Base-by-base conservation (phyloP, 2,113 vertebrate species). In the Gallinago paraguaiae region DNA sequence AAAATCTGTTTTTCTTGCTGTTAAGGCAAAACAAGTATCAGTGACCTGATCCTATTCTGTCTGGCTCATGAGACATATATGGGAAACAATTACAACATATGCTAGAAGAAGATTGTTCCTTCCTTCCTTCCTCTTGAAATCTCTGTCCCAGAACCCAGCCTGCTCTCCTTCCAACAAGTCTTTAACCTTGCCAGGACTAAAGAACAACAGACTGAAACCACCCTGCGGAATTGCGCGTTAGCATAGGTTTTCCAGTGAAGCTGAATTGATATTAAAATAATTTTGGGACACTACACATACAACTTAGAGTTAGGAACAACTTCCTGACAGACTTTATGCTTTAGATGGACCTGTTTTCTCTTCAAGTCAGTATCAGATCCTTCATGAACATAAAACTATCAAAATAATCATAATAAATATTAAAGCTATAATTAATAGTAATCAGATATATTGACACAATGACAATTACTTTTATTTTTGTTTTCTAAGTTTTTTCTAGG, bases 41-140 rank as follows among this genome's bases (percentile, higher is more conserved):
- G 16, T 85, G 81, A 93, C 51, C 65, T 93, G 90, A 84, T 91
- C 65, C 65, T 91, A 43, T 89, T 93, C 74, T 65, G 64, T 94
- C 83, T 91, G 48, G 30, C 33, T 79, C 48, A 30, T 56, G 35
- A 84, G 35, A 56, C 7, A 3, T 37, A 43, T 39, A 18, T 13
- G 64, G 30, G 43, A 87, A 94, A 78, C 45, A 78, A 33, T 75
- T 67, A 41, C 41, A 84, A 65, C 50, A 59, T 48, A 33, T 53
- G 11, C 51, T 76, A n/a, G 27, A 83, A 76, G 31, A 81, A 75
- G 8, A 50, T 46, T 1, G 9, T 88, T 56, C n/a, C 28, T 61
- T 82, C 35, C 51, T 56, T 82, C 35, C 51, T 56, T 57, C 31
- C 28, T 84, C 84, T 74, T 82, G 64, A 74, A 87, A 63, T 14